Conservation (phyloP, 2,113 vertebrate species). For the Centropristis striata region DNA sequence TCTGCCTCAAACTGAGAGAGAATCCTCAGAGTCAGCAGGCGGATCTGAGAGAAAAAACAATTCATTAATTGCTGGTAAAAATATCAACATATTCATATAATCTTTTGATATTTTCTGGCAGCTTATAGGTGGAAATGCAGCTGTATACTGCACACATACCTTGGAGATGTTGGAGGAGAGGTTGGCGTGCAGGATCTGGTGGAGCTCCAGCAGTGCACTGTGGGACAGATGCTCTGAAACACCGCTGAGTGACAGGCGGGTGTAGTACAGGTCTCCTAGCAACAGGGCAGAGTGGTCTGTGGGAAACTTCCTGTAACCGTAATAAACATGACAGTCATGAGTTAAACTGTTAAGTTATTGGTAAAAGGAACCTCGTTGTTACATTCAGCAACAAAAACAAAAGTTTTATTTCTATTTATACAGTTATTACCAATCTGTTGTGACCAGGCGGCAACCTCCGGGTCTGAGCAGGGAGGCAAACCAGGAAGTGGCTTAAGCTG, state of each 20-base stretch:
- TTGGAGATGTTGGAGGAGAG: conserved; percentile 92
- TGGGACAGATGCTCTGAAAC: conserved; percentile 88
- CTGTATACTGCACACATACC: conserved; percentile 73
- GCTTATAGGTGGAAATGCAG: neutral
- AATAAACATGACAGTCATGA: neutral
- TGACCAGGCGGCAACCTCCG: too few relatives aligned
- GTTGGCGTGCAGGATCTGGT: conserved; percentile 89
- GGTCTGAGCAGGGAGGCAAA: too few relatives aligned
- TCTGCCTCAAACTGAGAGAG: conserved; percentile 91
- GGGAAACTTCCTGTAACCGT: conserved; percentile 87
- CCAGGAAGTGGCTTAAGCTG: too few relatives aligned
- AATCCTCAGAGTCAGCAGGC: conserved; percentile 92
- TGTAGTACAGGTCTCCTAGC: conserved; percentile 94
- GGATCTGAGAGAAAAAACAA: conserved; percentile 85
- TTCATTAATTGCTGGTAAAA: too few relatives aligned
- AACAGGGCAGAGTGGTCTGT: conserved; percentile 89
- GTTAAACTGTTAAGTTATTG: neutral
- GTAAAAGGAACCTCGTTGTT: neutral
- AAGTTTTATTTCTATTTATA: neutral
- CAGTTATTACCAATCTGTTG: neutral
- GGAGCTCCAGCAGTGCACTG: conserved; percentile 87
- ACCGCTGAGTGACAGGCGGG: conserved; percentile 91
- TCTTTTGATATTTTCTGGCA: neutral
- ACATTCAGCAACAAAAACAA: neutral
- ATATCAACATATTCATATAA: neutral